Evolutionary conservation across 2,888 invertebrate species (phyloP), one percentile per base, ranked within the genome.

Genomic region (Mantis religiosa): DNA sequence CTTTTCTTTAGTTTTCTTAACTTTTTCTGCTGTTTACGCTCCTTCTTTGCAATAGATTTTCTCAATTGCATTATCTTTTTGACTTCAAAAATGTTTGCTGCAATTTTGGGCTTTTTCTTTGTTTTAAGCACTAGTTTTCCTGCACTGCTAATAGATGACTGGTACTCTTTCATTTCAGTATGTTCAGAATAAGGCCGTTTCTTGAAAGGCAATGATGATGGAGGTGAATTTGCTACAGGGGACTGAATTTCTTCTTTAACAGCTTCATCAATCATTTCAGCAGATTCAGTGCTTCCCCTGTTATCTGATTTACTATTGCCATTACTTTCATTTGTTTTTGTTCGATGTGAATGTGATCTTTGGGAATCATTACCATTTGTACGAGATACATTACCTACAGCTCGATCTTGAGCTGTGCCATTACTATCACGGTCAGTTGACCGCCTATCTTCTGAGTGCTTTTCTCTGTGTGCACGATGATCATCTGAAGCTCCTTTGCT

Each of bases 371-470:
- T 84, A 14, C 71, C 88, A 83, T 83, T 87, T 82, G 83, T 87
- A 12, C 85, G 84, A 27, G 88, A 88, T n/a, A 71, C 81, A 81
- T 30, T 88, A 28, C 89, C 86, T 20, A 89, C 34, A 7, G 90
- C 83, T 14, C 87, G n/a, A 47, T 89, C 88, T 14, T 82, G 88
- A 3, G 89, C 87, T 2, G 89, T 81, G n/a, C 81, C 97, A 91
- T 97, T 97, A 0, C 97, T 97, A 93, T 97, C 97, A 90, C 96
- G 94, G 91, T 97, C 97, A 0, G 97, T 96, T 0, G 97, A 97
- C 87, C 97, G 94, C 12, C 97, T 94, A 91, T 94, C 95, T 88
- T 95, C 95, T 83, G 94, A 95, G 20, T 94, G 94, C 91, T 96
- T 96, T 0, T 95, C 94, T 82, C 96, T 95, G 8, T 95, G 93